Evolutionary conservation across 2,888 invertebrate species (phyloP).

Genomic region (Notocelia uddmanniana): DNA sequence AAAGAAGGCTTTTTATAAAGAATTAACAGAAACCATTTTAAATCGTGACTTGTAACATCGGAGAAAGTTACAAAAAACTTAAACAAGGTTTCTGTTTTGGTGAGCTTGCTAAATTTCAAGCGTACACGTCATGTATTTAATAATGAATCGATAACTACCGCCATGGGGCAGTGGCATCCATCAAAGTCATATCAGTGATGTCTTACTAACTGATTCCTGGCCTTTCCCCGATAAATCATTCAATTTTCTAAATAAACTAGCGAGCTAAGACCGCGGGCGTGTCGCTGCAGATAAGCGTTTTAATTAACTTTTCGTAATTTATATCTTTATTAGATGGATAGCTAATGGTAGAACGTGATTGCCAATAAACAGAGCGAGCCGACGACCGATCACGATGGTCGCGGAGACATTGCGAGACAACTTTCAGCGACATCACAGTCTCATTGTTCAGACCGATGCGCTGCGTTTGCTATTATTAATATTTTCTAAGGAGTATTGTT

Average conservation of each 20-base stretch:
- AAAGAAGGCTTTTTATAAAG: not conserved
- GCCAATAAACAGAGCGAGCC: slow-evolving; percentile 64
- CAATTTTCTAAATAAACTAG: slow-evolving; percentile 70
- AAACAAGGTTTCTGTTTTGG: slow-evolving; percentile 6
- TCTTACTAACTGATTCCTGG: slow-evolving; percentile 45
- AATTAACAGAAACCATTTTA: not conserved
- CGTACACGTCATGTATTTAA: slow-evolving; percentile 32
- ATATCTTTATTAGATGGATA: slow-evolving; percentile 79
- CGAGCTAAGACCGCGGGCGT: slow-evolving; percentile 58
- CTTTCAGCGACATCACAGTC: slow-evolving; percentile 49
- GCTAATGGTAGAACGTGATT: slow-evolving; percentile 75
- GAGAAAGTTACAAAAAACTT: slow-evolving; percentile 27
- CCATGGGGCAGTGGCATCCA: slow-evolving; percentile 57
- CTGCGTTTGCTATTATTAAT: slow-evolving; percentile 4
- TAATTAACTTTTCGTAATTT: slow-evolving; percentile 84
- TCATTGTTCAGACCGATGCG: slow-evolving; percentile 27
- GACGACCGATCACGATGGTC: slow-evolving; percentile 69
- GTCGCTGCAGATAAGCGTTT: slow-evolving; percentile 74
- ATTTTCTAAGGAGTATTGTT: slow-evolving; percentile 25
- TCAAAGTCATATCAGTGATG: slow-evolving; percentile 56
- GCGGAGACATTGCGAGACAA: slow-evolving; percentile 52
- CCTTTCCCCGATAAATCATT: slow-evolving; percentile 75
- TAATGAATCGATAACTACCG: slow-evolving; percentile 38
- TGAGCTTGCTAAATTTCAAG: slow-evolving; percentile 18
- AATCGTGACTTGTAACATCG: slow-evolving; percentile 14